Percentiles rank a stretch among this genome's conserved stretches.
phyloP scores from a whole-genome alignment of 2,113 vertebrate genomes.

The Ginglymostoma cirratum region DNA sequence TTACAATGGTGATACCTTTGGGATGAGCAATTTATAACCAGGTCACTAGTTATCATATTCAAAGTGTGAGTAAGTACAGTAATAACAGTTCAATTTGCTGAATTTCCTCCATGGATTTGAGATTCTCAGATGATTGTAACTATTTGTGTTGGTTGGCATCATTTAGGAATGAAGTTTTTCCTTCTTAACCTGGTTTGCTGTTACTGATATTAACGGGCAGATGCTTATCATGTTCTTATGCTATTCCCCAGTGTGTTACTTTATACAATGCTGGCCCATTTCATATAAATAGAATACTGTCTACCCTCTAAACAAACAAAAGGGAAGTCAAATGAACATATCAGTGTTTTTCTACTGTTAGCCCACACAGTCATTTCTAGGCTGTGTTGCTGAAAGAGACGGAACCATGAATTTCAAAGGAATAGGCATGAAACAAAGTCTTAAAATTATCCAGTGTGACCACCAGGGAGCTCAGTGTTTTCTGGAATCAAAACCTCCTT shows the following conservation, averaged over 20 bases:
- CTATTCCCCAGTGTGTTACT: background rate
- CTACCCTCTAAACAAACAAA: background rate
- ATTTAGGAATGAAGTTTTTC: background rate
- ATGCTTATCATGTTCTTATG: background rate
- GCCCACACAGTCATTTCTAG: background rate
- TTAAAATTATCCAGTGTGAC: background rate
- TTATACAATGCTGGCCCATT: background rate
- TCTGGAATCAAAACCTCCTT: background rate
- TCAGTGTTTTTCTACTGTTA: background rate
- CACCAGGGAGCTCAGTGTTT: background rate
- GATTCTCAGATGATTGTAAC: background rate
- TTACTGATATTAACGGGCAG: background rate
- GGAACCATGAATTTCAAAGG: background rate
- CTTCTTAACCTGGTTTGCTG: background rate
- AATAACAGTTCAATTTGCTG: background rate
- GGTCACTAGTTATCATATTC: background rate
- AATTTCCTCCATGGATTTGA: background rate
- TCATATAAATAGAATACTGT: background rate
- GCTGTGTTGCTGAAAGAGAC: background rate
- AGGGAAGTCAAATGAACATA: background rate
- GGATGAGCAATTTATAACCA: background rate
- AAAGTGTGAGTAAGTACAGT: background rate
- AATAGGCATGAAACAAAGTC: background rate
- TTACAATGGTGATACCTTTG: background rate
- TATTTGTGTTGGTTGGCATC: background rate